Base-by-base conservation (phyloP, 2,888 invertebrate genomes). In the Gerris lacustris region DNA sequence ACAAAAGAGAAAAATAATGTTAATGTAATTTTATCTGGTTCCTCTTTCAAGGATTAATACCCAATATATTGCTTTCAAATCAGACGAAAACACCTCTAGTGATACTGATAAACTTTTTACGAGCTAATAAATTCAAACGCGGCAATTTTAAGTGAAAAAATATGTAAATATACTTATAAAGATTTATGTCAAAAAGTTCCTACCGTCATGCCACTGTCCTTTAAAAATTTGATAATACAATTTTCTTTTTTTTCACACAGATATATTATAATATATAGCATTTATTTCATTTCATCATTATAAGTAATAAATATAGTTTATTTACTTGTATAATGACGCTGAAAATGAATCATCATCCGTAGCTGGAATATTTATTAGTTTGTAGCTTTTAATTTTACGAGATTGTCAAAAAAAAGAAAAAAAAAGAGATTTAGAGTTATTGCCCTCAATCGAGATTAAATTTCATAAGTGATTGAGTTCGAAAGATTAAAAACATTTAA, bases 91-190 rank as follows among this genome's bases (percentile, higher is more conserved):
- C 31, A 31, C 31, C 31, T 31, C 31, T 31, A 31, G 31, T 4
- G 31, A 4, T 15, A 55, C 55, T 55, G 55, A 55, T 55, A 55
- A 55, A 9, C 15, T 55, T 55, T 55, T 55, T 55, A 55, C 55
- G 55, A 5, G 55, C 11, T 55, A 55, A 55, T 55, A 55, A 55
- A 55, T 55, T 55, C 15, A 11, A 55, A 55, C 9, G 15, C 55
- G 11, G 9, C 55, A 55, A 55, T 55, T 55, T 55, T 55, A 55
- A 55, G 55, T 55, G 55, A 55, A 55, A 55, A 55, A 55, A 55
- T 55, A 55, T 55, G 55, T 55, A 55, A 55, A 55, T 55, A 55
- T 55, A 15, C 11, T 55, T 55, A 9, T 9, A 11, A 55, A 55
- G 55, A 55, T 55, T 55, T 55, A 55, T 55, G 9, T 9, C 55